phyloP scores from a whole-genome alignment of 2,888 invertebrate species.

The Gandaritis pyraliata region DNA sequence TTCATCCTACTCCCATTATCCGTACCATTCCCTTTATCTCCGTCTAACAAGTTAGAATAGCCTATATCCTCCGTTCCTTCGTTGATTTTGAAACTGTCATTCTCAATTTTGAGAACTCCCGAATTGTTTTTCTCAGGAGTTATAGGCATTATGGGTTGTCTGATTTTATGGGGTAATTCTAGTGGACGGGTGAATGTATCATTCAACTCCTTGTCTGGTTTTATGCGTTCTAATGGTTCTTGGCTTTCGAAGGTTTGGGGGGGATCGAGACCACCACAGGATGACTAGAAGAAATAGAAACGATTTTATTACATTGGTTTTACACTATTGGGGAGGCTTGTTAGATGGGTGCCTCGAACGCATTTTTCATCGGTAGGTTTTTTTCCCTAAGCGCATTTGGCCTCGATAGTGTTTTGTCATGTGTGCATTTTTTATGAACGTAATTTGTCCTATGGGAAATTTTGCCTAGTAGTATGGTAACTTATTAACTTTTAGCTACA shows the following conservation, averaged over 20 bases:
- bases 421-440: too few relatives aligned
- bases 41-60: conserved; percentile 63
- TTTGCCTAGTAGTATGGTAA: too few relatives aligned
- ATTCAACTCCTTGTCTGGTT: conserved; percentile 70
- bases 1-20: conserved; percentile 53
- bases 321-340: too few relatives aligned
- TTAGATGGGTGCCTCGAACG: too few relatives aligned
- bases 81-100: conserved; percentile 61
- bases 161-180: conserved; percentile 60
- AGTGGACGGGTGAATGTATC: conserved; percentile 63
- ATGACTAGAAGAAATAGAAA: conserved; percentile 56
- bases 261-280: conserved; percentile 73
- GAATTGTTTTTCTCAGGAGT: conserved; percentile 65
- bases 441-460: too few relatives aligned
- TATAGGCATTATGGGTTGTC: conserved; percentile 60
- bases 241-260: conserved; percentile 74
- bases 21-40: conserved; percentile 61
- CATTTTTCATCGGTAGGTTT: too few relatives aligned
- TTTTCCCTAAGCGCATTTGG: too few relatives aligned
- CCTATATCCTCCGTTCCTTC: conserved; percentile 59
- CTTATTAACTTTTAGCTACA: too few relatives aligned
- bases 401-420: too few relatives aligned
- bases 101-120: conserved; percentile 59
- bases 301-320: too few relatives aligned
- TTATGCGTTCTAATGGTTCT: conserved; percentile 65